phyloP scores from a whole-genome alignment of 2,797 vertebrate genomes.

The Characodon lateralis region DNA sequence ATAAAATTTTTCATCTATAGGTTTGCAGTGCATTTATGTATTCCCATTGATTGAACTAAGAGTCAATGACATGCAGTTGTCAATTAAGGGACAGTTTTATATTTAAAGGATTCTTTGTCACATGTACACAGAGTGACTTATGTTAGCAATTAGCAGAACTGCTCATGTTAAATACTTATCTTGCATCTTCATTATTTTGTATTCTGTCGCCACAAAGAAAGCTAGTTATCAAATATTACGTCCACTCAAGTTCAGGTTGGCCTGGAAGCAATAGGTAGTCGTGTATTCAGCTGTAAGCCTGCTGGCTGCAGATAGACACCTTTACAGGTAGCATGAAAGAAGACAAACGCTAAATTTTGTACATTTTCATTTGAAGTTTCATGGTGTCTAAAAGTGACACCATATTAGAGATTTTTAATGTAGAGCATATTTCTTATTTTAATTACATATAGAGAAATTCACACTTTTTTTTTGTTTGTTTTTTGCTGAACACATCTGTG shows the following conservation, averaged over 20 bases:
- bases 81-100: no score
- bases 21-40: background rate
- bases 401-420: background rate
- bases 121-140: background rate
- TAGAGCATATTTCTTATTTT: conserved; percentile 1
- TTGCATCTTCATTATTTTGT: background rate
- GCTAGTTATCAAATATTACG: background rate
- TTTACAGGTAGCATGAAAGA: background rate
- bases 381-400: background rate
- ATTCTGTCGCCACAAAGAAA: background rate
- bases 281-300: background rate
- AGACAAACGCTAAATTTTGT: background rate
- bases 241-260: background rate
- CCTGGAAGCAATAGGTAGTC: background rate
- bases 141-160: background rate
- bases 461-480: background rate
- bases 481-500: conserved; percentile 16
- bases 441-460: background rate
- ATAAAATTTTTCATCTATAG: background rate
- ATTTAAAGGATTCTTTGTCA: background rate
- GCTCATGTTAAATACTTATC: background rate
- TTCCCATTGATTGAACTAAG: background rate
- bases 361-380: background rate
- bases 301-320: background rate
- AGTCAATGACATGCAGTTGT: no score